Percentiles rank a stretch among this genome's conserved stretches.
These are phyloP conservation scores for Lepisosteus osseus DNA, from an alignment of 2,113 vertebrate genomes.

Conservation along the genomic window DNA sequence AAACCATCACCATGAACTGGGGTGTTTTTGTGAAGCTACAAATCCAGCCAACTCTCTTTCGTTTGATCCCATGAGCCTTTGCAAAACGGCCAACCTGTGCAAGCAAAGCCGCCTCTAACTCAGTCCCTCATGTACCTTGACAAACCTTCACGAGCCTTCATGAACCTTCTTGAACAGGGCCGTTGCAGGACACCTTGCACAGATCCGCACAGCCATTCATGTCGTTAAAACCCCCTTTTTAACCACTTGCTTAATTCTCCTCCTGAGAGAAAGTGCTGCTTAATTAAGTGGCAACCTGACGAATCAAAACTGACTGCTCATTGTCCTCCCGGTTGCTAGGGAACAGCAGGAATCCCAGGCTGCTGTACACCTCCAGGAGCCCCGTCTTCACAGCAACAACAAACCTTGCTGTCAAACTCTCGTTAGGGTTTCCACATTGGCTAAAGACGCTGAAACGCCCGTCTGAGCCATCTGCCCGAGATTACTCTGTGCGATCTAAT, in stretches of 20 bases:
- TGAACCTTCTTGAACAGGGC: constrained; percentile 57
- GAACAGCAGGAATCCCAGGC: constrained; percentile 52
- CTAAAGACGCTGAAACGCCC: constrained; percentile 5
- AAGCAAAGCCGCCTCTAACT: constrained; percentile 43
- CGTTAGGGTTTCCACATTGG: background rate
- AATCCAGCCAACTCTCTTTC: too few relatives aligned
- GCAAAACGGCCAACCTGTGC: constrained; percentile 1
- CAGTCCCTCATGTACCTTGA: constrained; percentile 50
- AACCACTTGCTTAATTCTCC: constrained; percentile 71
- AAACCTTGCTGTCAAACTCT: too few relatives aligned
- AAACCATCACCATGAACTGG: too few relatives aligned
- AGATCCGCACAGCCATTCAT: constrained; percentile 46
- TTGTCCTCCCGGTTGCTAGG: constrained; percentile 66
- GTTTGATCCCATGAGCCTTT: background rate
- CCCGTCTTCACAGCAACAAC: too few relatives aligned
- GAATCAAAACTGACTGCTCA: constrained; percentile 67
- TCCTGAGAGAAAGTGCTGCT: constrained; percentile 46
- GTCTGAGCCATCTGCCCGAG: constrained; percentile 65
- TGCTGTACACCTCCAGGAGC: constrained; percentile 12
- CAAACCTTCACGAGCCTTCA: constrained; percentile 36
- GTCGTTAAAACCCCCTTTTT: constrained; percentile 71
- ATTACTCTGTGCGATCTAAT: constrained; percentile 63
- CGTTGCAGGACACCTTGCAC: constrained; percentile 61
- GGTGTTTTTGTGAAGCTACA: too few relatives aligned
- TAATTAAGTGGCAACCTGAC: constrained; percentile 69